Conservation (phyloP, 30 jellyfish, hydroid and myxozoan species). For the Kudoa iwatai region DNA sequence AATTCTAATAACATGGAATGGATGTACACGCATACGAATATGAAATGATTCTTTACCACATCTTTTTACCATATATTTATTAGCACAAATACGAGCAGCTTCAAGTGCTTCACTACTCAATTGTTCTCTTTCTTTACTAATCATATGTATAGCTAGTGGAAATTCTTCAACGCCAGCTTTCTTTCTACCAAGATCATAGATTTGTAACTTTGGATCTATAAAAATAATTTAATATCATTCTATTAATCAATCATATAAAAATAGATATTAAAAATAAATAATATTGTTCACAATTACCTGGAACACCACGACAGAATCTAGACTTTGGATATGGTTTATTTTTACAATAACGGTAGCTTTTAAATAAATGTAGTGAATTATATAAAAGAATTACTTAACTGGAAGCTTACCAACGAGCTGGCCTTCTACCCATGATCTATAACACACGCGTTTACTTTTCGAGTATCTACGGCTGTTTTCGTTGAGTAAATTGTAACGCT, state of each 20-base stretch:
- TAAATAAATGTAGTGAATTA: not conserved
- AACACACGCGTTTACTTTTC: no score
- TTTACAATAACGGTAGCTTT: conserved; percentile 66
- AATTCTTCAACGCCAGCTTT: conserved; percentile 69
- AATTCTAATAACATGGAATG: conserved; percentile 67
- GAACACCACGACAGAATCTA: conserved; percentile 93
- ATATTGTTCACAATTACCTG: conserved; percentile 9
- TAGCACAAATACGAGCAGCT: conserved; percentile 93
- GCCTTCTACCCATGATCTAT: conserved; percentile 99
- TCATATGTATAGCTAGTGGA: conserved; percentile 52
- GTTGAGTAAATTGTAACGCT: no score
- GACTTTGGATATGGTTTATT: conserved; percentile 92
- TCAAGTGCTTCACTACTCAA: conserved; percentile 84
- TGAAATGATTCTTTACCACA: conserved; percentile 89
- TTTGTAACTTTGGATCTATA: conserved; percentile 47
- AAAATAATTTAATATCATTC: no score
- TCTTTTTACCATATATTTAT: conserved; percentile 50
- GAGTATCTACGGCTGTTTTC: no score
- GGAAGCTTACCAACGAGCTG: conserved; percentile 69
- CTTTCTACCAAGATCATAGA: conserved; percentile 77
- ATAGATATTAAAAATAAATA: no score
- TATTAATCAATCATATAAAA: no score
- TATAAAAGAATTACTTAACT: no score
- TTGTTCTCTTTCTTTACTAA: conserved; percentile 75
- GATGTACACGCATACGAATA: conserved; percentile 72